Base-by-base conservation (phyloP, 2,888 invertebrate genomes). In the Hyposoter dolosus region DNA sequence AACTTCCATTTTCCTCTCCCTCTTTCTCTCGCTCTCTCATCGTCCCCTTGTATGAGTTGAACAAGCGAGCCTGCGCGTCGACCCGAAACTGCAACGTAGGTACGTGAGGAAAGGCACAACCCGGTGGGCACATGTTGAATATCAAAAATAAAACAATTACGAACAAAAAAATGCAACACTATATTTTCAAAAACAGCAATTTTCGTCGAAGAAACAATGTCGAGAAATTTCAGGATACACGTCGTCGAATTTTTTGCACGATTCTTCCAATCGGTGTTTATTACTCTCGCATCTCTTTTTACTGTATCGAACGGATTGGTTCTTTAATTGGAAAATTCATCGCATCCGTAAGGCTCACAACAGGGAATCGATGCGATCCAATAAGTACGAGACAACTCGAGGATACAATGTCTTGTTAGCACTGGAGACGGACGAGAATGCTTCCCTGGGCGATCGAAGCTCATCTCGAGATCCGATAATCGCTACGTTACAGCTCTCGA, bases 401-500 rank as follows among this genome's bases (percentile, higher is more conserved):
- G 35, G 47, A 19, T 45, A 35, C 47, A 28, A 10, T 23, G 43
- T 28, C 9, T 17, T 28, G 28, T 28, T 63, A 19, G 40, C 28
- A 17, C 7, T 23, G 17, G 43, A 28, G 15, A 45, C 17, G 17
- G 69, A 28, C 28, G 12, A 23, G 23, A 23, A 19, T 32, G 23
- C n/a, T 53, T 53, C 68, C 60, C 68, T 35, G 75, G 45, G 15
- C 82, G 68, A 75, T 68, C 68, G 82, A 68, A 82, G 75, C 82
- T 53, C 65, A 75, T 69, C 82, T 56, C 43, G 17, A 45, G 75
- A 80, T 35, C 56, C 82, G 75, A 82, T 76, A 75, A 82, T 82
- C 66, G 81, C 74, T 81, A 75, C 45, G 75, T 75, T 66, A 75
- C 68, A 82, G 47, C 68, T 82, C 56, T 75, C 75, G 75, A 45